Base-by-base conservation (phyloP, 2,113 vertebrate species). In the Corydoras sp. region DNA sequence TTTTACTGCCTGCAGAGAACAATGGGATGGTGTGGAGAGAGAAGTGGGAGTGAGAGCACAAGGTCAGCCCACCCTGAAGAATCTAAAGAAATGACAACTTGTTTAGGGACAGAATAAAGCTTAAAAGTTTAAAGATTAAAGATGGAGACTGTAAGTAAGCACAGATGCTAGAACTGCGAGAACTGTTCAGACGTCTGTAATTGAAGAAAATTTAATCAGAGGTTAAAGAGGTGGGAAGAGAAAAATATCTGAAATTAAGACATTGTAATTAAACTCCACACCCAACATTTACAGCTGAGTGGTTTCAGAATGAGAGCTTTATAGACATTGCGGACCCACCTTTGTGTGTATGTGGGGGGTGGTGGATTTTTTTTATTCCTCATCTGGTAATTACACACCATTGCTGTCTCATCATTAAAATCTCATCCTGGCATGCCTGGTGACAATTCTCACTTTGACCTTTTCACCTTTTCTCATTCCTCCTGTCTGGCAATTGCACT, bases 241-340 rank as follows among this genome's bases (percentile, higher is more conserved):
- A 35, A 55, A 74, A 74, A 62, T 60, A 68, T 68, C 58, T 61
- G 72, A 58, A 73, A 74, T 74, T 68, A 74, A 68, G 72, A 62
- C 31, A 2, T 48, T 51, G 32, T 35, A 35, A 7, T 55, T 68
- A 55, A 50, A 74, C 50, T 50, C 32, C 65, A 68, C 58, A 7
- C 56, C 64, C 62, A 61, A 24, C 64, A 54, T 48, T 64, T 67
- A 55, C 50, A 56, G 72, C 58, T 59, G 15, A 3, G 11, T 62
- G 58, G 50, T 65, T 74, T 49, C 58, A 55, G 30, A 35, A 13
- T 60, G 14, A 35, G 4, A 11, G 13, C 4, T 65, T 50, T 59
- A 31, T 35, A 4, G 43, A 62, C 32, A n/a, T 43, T 13, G 62
- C 32, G 56, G 55, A 68, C 32, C 35, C 54, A 15, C n/a, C n/a